phyloP scores from a whole-genome alignment of 2,888 invertebrate species.

The Arge pagana region DNA sequence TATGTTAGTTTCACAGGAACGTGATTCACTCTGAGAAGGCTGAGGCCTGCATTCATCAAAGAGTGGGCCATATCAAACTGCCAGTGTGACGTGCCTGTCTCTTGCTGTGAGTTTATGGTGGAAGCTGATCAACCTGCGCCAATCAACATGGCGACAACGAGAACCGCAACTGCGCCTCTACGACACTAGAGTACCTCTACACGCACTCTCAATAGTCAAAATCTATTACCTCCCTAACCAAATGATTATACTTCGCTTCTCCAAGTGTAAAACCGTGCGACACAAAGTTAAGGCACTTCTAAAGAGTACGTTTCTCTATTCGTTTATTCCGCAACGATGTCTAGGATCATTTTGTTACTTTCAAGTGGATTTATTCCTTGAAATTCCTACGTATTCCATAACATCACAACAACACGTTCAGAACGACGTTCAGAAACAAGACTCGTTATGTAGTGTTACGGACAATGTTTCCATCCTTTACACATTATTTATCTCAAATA shows the following conservation, averaged over 20 bases:
- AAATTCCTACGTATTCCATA: neutral
- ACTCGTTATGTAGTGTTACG: neutral
- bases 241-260: slow-evolving; percentile 28
- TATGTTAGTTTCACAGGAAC: slow-evolving; percentile 59
- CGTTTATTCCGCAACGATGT: slow-evolving; percentile 12
- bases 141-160: slow-evolving; percentile 39
- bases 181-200: slow-evolving; percentile 56
- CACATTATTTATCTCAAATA: no score
- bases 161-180: slow-evolving; percentile 48
- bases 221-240: slow-evolving; percentile 40
- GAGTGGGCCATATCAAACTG: slow-evolving; percentile 40
- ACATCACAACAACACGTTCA: neutral
- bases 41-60: slow-evolving; percentile 43
- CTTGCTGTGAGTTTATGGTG: slow-evolving; percentile 35
- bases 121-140: slow-evolving; percentile 38
- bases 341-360: slow-evolving; percentile 5
- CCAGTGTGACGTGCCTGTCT: slow-evolving; percentile 40
- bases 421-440: neutral
- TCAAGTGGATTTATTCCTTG: neutral
- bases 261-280: slow-evolving; percentile 27
- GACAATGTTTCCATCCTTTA: no score
- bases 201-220: slow-evolving; percentile 55
- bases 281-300: slow-evolving; percentile 14
- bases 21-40: slow-evolving; percentile 47
- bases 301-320: slow-evolving; percentile 18